Evolutionary conservation across 2,888 invertebrate genomes (phyloP).

Genomic region (Crioceris asparagi): DNA sequence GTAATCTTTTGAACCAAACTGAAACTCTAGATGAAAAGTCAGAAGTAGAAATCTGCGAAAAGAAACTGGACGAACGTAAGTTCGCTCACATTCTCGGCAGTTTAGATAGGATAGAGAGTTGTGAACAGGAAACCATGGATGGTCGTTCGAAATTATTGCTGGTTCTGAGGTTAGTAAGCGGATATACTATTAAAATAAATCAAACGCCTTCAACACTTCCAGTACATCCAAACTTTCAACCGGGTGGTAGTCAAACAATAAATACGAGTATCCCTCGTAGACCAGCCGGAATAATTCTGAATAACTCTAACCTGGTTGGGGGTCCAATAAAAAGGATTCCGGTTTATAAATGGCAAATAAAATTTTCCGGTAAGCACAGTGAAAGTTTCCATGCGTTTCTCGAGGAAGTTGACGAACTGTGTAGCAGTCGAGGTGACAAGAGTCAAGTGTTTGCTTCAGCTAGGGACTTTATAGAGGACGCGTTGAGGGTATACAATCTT

Average conservation of each 20-base stretch:
- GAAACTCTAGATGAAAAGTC: not conserved
- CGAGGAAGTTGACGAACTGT: conserved; percentile 7
- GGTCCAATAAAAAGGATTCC: too few species aligned
- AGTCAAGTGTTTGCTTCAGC: conserved; percentile 8
- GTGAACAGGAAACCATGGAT: not conserved
- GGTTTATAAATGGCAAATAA: conserved; percentile 10
- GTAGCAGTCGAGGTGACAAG: conserved; percentile 5
- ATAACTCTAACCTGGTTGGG: too few species aligned
- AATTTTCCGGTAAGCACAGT: conserved; percentile 4
- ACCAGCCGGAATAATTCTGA: too few species aligned
- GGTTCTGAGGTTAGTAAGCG: not conserved
- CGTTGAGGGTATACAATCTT: conserved; percentile 15
- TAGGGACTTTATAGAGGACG: conserved; percentile 9
- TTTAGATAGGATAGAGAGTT: not conserved
- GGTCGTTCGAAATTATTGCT: not conserved
- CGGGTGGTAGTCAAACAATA: too few species aligned
- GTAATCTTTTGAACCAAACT: conserved; percentile 1
- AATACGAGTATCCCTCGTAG: too few species aligned
- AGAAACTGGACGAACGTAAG: not conserved
- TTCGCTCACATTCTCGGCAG: not conserved
- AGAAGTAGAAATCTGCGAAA: conserved; percentile 1
- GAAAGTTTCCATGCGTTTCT: conserved; percentile 9
- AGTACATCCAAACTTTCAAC: too few species aligned
- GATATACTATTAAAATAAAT: too few species aligned
- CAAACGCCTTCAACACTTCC: too few species aligned